Conservation (phyloP, 2,797 vertebrate genomes). For the Balearica regulorum region DNA sequence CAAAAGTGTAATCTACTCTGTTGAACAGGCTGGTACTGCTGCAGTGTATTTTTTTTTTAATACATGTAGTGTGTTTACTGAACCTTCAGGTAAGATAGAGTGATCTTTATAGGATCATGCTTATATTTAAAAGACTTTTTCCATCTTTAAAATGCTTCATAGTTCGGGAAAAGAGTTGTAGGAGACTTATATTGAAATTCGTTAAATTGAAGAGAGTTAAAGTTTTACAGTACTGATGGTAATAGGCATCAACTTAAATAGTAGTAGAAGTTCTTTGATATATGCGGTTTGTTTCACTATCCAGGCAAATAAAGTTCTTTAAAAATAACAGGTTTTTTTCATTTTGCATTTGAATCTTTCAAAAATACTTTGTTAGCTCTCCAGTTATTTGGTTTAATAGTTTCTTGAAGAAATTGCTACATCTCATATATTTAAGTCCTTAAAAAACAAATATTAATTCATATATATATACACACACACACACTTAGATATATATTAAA, state of each 20-base stretch:
- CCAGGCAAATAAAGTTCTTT: neutral
- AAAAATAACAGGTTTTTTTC: neutral
- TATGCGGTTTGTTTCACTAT: neutral
- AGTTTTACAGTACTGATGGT: neutral
- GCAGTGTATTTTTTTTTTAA: neutral
- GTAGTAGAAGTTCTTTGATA: neutral
- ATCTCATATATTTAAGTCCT: neutral
- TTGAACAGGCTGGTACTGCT: neutral
- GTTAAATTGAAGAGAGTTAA: neutral
- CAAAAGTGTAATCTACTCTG: neutral
- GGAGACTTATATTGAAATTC: neutral
- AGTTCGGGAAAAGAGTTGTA: neutral
- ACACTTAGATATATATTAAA: neutral
- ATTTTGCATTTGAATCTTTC: neutral
- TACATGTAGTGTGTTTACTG: neutral
- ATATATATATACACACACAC: neutral
- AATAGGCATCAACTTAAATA: neutral
- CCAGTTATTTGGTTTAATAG: neutral
- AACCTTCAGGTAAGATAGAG: neutral
- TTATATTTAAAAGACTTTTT: neutral
- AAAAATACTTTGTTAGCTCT: neutral
- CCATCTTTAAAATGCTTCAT: neutral
- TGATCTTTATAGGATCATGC: neutral
- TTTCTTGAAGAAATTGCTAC: neutral
- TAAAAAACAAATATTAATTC: neutral